phyloP scores from a whole-genome alignment of 2,888 invertebrate species.

The Dynastes maya region DNA sequence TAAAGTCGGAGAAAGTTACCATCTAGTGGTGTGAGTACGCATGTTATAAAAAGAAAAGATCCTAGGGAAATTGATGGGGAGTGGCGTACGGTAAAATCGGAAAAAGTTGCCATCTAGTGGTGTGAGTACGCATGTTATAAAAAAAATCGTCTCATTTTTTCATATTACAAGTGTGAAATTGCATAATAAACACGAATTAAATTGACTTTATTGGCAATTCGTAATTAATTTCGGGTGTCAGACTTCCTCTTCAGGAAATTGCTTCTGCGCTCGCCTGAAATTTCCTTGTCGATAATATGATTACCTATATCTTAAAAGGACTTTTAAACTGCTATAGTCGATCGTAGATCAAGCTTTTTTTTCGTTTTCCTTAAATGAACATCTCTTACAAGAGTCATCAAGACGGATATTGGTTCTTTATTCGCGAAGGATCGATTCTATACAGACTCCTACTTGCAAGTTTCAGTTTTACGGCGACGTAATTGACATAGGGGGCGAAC shows the following conservation, averaged over 20 bases:
- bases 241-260: conserved; percentile 27
- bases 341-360: conserved; percentile 43
- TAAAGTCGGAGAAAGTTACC: no score
- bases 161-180: no score
- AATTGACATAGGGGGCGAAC: conserved; percentile 56
- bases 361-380: conserved; percentile 42
- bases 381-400: conserved; percentile 48
- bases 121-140: no score
- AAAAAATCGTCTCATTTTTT: no score
- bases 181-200: not conserved
- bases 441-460: conserved; percentile 54
- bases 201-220: conserved; percentile 22
- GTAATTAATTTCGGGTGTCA: conserved; percentile 22
- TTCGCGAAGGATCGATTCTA: conserved; percentile 54
- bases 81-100: no score
- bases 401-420: conserved; percentile 56
- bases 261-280: conserved; percentile 12
- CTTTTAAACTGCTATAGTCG: conserved; percentile 42
- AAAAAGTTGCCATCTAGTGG: no score
- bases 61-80: no score
- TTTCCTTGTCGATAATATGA: conserved; percentile 29
- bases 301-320: conserved; percentile 39
- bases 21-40: no score
- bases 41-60: no score
- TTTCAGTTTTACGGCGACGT: conserved; percentile 56